These are phyloP conservation scores for Lethrus apterus DNA, from an alignment of 1,140 invertebrate genomes.

Conservation along the genomic window DNA sequence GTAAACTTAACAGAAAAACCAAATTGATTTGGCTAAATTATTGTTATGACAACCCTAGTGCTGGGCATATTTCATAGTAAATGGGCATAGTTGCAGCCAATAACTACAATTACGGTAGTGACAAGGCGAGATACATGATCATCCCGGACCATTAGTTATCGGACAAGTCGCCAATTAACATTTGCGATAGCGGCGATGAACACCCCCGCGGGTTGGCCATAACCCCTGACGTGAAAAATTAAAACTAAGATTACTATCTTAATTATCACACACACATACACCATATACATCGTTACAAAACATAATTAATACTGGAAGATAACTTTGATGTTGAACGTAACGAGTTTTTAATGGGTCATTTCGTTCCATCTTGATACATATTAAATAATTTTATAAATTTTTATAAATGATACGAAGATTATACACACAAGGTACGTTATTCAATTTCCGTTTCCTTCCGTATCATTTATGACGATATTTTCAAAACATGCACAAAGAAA, in stretches of 20 bases:
- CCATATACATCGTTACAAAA: too few species aligned
- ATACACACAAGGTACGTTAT: too few species aligned
- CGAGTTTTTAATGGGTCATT: too few species aligned
- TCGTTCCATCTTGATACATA: too few species aligned
- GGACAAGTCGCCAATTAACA: conserved; percentile 32
- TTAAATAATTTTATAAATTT: too few species aligned
- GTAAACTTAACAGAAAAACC: conserved; percentile 35
- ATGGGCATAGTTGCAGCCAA: conserved; percentile 39
- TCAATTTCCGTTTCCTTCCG: too few species aligned
- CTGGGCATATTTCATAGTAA: conserved; percentile 36
- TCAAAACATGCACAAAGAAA: too few species aligned
- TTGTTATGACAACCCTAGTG: conserved; percentile 31
- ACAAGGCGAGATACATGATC: conserved; percentile 33
- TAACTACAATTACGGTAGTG: conserved; percentile 38
- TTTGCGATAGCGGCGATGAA: conserved; percentile 22
- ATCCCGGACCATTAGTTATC: conserved; percentile 30
- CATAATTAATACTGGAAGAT: too few species aligned
- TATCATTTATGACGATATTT: too few species aligned
- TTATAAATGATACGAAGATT: too few species aligned
- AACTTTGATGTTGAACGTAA: too few species aligned
- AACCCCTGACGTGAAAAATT: not conserved
- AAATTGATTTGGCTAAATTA: conserved; percentile 39
- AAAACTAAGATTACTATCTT: not conserved
- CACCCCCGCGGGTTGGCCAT: not conserved
- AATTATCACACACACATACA: conserved; percentile 1